Evolutionary conservation across 1,140 invertebrate species (phyloP), one percentile per base, ranked within the genome.

Genomic region (Zaprionus kolodkinae): DNA sequence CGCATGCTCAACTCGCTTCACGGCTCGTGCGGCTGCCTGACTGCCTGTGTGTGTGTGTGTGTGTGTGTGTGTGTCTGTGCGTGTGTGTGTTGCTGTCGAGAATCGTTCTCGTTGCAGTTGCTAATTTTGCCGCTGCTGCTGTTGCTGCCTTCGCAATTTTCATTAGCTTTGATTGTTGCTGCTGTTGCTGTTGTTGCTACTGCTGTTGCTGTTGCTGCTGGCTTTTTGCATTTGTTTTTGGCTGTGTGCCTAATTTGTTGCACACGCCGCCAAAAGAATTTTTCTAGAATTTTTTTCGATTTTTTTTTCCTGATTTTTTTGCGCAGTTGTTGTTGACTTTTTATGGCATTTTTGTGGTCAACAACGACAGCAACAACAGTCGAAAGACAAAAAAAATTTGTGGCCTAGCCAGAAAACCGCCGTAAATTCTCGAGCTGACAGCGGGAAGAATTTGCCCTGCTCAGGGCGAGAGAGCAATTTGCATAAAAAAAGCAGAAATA

Each of bases 241-340:
- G 81, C 66, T 66, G 63, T 79, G 83, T 79, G 83, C 79, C 83
- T 88, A 87, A 87, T 87, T 87, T 88, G 76, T 88, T 76, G 79
- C 72, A 75, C 72, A 75, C 76, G 72, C 73, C 75, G 83, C 67
- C 63, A 82, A 45, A 45, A 82, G 72, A 73, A 60, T 65, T 75
- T 69, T 57, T 52, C 52, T 27, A 43, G 36, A 40, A 35, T 68
- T 69, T 78, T 56, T 71, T 74, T 12, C 45, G 21, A 30, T 30
- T 30, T 30, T 54, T 63, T 7, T 57, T 57, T 25, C n/a, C 64
- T 38, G 71, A 25, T 57, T 65, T 61, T 12, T 64, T 59, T n/a
- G 36, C 48, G 71, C 43, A 27, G 54, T 15, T 73, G 57, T 15
- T 38, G 56, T 48, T 35, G 45, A 25, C 45, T 62, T 63, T 54